A percentile compares a stretch with the other conserved stretches of the same genome.
Conservation (phyloP, 2,113 vertebrate species). For the Elephantulus edwardii region DNA sequence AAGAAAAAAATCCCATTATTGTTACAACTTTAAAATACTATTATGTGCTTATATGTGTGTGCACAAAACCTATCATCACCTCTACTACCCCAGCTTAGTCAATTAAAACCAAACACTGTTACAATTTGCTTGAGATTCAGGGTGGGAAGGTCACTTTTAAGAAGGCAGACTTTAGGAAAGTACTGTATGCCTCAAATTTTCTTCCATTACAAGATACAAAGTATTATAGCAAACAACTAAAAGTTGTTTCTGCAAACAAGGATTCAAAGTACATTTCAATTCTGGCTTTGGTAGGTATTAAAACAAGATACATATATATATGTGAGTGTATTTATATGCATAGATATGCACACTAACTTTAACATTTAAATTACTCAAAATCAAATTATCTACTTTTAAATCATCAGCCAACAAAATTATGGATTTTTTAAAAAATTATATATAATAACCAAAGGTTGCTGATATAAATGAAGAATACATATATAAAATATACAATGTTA, state of each 20-base stretch:
- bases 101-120: not conserved
- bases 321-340: rapidly evolving
- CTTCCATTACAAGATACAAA: slow-evolving; percentile 33
- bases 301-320: not conserved
- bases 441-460: slow-evolving; percentile 20
- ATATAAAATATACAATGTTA: not conserved
- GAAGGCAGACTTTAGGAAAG: not conserved
- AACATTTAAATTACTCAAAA: slow-evolving; percentile 43
- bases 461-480: slow-evolving; percentile 49
- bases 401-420: not conserved
- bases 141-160: not conserved
- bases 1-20: slow-evolving; percentile 35
- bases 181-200: slow-evolving; percentile 26
- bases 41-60: not conserved
- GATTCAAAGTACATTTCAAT: slow-evolving; percentile 34
- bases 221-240: slow-evolving; percentile 25
- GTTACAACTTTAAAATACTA: slow-evolving; percentile 1
- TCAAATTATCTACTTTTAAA: slow-evolving; percentile 16
- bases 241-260: not conserved
- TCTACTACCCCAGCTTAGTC: not conserved
- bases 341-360: not conserved
- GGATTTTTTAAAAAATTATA: slow-evolving; percentile 11
- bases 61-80: too few relatives aligned
- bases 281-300: slow-evolving; percentile 2
- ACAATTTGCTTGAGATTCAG: slow-evolving; percentile 2